Evolutionary conservation across 1,140 invertebrate species (phyloP), one percentile per base, ranked within the genome.

Genomic region (Pristionchus pacificus): DNA sequence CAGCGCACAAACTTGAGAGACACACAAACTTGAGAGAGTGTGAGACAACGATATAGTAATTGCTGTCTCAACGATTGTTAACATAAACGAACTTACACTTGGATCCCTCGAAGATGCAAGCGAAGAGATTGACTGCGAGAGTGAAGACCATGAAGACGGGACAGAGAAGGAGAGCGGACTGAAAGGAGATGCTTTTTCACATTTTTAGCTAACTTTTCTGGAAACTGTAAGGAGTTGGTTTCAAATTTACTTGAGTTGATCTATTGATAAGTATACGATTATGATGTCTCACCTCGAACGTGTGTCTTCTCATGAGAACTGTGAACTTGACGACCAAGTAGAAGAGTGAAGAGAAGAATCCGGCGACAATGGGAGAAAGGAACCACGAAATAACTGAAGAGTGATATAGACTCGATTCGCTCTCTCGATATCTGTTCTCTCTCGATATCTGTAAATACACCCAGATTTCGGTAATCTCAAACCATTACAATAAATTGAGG

Each of bases 351-450:
- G 72, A 55, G 33, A 74, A 74, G 55, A 71, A 27, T 32, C 72
- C 72, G 38, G 72, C 72, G 57, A 74, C 71, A n/a, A 71, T 14
- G 24, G 72, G 72, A 29, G 72, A 74, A 28, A 71, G 65, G 69
- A 74, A 71, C 72, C 72, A 74, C 19, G 72, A 74, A 15, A 71
- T 29, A 1, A 74, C 69, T 71, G 27, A 71, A 14, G 25, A 27
- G 15, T 15, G 38, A 49, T 10, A 49, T 49, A 19, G 38, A 10
- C 38, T 10, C 38, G 6, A 19, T 49, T 49, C 38, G 38, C 6
- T 6, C 38, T 19, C 38, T 10, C 6, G 19, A 49, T 49, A 49
- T 49, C 6, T 19, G 19, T 10, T 49, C 6, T 49, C 6, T 49
- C 6, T 49, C 6, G 6, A 49, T 49, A 19, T 49, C 38, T 49